These are phyloP conservation scores for Malacoraja senta DNA, from an alignment of 2,797 vertebrate species.

Conservation along the genomic window DNA sequence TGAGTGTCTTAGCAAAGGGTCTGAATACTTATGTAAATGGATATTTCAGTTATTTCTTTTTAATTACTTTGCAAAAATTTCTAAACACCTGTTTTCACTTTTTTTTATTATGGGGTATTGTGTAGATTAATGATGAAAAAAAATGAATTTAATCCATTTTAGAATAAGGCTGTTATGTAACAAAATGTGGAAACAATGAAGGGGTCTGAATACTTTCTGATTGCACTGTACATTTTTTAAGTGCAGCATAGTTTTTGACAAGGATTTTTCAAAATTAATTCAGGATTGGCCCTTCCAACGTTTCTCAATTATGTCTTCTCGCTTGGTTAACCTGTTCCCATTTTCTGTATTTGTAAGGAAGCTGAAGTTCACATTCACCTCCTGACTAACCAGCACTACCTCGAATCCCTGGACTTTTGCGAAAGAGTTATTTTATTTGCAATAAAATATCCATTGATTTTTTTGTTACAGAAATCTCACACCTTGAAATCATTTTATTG, in stretches of 20 bases:
- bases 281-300: neutral
- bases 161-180: too few species aligned
- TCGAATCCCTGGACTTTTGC: neutral
- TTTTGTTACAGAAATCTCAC: neutral
- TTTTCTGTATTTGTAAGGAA: neutral
- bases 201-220: too few species aligned
- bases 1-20: too few species aligned
- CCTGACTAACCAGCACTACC: neutral
- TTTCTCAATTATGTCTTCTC: neutral
- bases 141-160: too few species aligned
- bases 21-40: too few species aligned
- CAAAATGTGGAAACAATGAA: too few species aligned
- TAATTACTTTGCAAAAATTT: too few species aligned
- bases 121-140: too few species aligned
- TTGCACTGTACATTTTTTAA: neutral
- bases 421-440: neutral
- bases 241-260: constrained; percentile 43
- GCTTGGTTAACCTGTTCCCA: neutral
- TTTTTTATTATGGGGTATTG: too few species aligned
- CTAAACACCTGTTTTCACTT: too few species aligned
- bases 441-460: neutral
- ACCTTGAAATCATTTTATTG: neutral
- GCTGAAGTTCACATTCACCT: neutral
- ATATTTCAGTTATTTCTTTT: too few species aligned
- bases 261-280: neutral